Base-by-base conservation (phyloP, 2,797 vertebrate genomes). In the Paratrypauchen microcephalus region DNA sequence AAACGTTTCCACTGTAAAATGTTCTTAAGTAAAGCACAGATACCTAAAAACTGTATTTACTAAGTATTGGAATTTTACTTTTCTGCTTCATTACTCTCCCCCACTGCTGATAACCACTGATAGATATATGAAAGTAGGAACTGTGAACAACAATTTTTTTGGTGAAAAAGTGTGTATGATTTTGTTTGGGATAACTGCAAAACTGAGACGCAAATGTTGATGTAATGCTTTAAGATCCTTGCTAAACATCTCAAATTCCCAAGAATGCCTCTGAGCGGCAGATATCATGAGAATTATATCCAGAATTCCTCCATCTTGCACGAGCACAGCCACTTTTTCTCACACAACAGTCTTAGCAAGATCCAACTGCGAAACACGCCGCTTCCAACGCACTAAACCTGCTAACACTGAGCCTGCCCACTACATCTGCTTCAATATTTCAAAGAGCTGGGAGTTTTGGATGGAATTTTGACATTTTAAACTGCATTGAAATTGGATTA, bases 401-500 rank as follows among this genome's bases (percentile, higher is more conserved):
- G 58, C 69, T 67, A 73, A 63, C 24, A 57, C 24, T 54, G 50
- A 13, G 36, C 58, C 47, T 74, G 69, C 52, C 26, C 68, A 15
- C 24, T 70, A 52, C 36, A 63, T 69, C 63, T 80, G 28, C n/a
- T 56, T 23, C 47, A 39, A 65, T 65, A 56, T 72, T 74, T 70
- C 32, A 45, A 55, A 36, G 5, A 62, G 52, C 30, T 45, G 16
- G 47, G 48, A 65, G 47, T 66, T 75, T 65, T 47, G 59, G 21
- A 54, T 59, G 19, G 11, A 55, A 70, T 81, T 73, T 58, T 83
- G 67, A 70, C 72, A 65, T 82, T 71, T 75, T 77, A 86, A 74
- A 74, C 65, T 71, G 50, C 60, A 71, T 26, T 41, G 39, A 80
- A 84, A 84, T 82, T 78, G 66, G 80, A 87, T 87, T 77, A 81